A percentile compares a stretch with the other conserved stretches of the same genome.
Evolutionary conservation across 92 coral and sea anemone genomes (phyloP).

Genomic region (Heteractis magnifica): DNA sequence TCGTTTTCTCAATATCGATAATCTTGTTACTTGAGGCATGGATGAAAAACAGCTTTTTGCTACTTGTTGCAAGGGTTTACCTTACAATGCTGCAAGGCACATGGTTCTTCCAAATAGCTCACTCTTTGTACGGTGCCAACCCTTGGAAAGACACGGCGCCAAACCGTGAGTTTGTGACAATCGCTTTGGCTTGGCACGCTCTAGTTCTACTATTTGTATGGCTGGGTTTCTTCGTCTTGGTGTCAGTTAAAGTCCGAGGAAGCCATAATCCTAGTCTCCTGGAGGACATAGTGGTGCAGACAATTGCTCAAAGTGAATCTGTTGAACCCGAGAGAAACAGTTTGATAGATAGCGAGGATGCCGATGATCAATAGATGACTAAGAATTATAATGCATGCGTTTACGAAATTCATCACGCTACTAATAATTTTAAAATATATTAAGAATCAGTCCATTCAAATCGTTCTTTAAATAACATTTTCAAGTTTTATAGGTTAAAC

Average conservation of each 20-base stretch:
- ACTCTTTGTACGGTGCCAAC: slow-evolving; percentile 39
- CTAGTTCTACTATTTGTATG: slow-evolving; percentile 27
- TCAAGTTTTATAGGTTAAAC: too few species aligned
- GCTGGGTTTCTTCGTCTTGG: slow-evolving; percentile 4
- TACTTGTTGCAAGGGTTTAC: slow-evolving; percentile 38
- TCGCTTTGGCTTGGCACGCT: slow-evolving; percentile 60
- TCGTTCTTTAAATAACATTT: too few species aligned
- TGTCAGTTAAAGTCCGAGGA: slow-evolving; percentile 15
- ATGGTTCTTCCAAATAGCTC: slow-evolving; percentile 68
- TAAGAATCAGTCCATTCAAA: too few species aligned
- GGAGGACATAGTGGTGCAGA: neutral
- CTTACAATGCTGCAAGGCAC: slow-evolving; percentile 56
- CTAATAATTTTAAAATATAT: too few species aligned
- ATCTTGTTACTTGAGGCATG: slow-evolving; percentile 54
- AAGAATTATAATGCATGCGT: too few species aligned
- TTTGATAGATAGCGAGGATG: neutral
- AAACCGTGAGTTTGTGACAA: slow-evolving; percentile 46
- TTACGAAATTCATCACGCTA: too few species aligned
- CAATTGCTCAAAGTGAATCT: neutral
- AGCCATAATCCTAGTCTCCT: neutral
- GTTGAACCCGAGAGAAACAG: neutral
- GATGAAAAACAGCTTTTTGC: slow-evolving; percentile 36
- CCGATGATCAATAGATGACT: neutral
- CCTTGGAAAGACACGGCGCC: slow-evolving; percentile 54
- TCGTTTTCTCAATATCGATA: slow-evolving; percentile 40